These are phyloP conservation scores for Platygyra sinensis DNA, from an alignment of 64 coral and sea anemone species.

Conservation along the genomic window DNA sequence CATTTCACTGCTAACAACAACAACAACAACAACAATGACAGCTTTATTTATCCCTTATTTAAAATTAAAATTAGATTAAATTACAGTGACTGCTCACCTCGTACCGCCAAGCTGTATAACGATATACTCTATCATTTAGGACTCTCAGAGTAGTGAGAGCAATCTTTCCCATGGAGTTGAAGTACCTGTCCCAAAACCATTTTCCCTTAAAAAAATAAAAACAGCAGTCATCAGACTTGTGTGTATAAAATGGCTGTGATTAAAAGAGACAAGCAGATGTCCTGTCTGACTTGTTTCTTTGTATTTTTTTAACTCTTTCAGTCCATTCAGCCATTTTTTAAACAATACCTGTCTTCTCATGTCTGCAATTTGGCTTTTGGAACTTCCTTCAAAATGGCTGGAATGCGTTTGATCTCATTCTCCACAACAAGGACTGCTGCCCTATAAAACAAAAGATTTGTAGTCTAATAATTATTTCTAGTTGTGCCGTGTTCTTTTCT, in stretches of 20 bases:
- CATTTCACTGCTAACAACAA: no score
- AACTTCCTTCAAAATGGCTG: slow-evolving; percentile 71
- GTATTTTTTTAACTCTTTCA: no score
- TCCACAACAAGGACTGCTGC: slow-evolving; percentile 82
- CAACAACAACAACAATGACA: no score
- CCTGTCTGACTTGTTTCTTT: no score
- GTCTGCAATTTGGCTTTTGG: slow-evolving; percentile 70
- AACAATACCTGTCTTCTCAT: slow-evolving; percentile 81
- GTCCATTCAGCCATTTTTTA: neutral
- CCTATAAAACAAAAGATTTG: slow-evolving; percentile 32
- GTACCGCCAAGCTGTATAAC: slow-evolving; percentile 85
- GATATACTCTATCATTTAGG: slow-evolving; percentile 92
- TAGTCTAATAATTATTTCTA: neutral
- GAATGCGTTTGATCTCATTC: slow-evolving; percentile 73
- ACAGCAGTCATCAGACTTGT: neutral
- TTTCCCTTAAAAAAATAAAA: slow-evolving; percentile 61
- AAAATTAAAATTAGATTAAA: no score
- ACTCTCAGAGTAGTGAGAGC: slow-evolving; percentile 79
- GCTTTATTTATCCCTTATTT: no score
- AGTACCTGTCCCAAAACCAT: slow-evolving; percentile 88
- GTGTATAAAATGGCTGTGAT: neutral
- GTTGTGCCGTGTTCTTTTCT: neutral
- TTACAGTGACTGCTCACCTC: no score
- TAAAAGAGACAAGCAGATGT: no score
- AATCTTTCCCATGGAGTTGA: slow-evolving; percentile 94